Evolutionary conservation across 1,140 invertebrate genomes (phyloP), one percentile per base, ranked within the genome.

Genomic region (Lithobius niger): DNA sequence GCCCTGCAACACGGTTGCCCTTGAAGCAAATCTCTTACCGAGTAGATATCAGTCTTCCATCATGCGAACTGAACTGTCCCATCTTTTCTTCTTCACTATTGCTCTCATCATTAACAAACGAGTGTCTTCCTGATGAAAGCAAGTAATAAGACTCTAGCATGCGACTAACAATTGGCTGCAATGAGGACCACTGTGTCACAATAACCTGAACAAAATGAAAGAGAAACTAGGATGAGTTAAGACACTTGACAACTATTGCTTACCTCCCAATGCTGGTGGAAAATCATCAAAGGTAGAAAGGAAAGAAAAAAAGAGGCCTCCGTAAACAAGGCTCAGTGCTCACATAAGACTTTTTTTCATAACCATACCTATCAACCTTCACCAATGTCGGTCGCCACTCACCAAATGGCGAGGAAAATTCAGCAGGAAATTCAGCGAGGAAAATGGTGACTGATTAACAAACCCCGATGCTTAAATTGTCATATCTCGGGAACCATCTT

Each of bases 81-180:
- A 58, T 56, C 28, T 48, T 61, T 6, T 56, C 47, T 50, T 50
- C 48, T 26, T 4, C 48, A 19, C 22, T 21, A 26, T 24, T 26
- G 3, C 3, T 3, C 6, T 24, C 13, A 13, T 4, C 18, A 18
- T 18, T 6, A 45, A 3, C 15, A 44, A 1, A 48, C 19, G 76
- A 69, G 63, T 84, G 80, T 63, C 78, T 76, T 18, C 81, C 82
- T 47, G 78, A 75, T 40, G 84, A 85, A 69, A 91, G 82, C 63
- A 87, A 72, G 54, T 84, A 77, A 68, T 90, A 97, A 0, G 92
- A 85, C 64, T 87, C 79, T 16, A 94, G 76, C 59, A 97, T 84
- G 65, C 79, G 80, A 45, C 80, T 75, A 22, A 82, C 77, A 4
- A 93, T 79, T 1, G 84, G 83, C n/a, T 74, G 71, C 40, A 96